Conservation (phyloP, 1,140 invertebrate species). For the Pseudomyrmex flavicornis region DNA sequence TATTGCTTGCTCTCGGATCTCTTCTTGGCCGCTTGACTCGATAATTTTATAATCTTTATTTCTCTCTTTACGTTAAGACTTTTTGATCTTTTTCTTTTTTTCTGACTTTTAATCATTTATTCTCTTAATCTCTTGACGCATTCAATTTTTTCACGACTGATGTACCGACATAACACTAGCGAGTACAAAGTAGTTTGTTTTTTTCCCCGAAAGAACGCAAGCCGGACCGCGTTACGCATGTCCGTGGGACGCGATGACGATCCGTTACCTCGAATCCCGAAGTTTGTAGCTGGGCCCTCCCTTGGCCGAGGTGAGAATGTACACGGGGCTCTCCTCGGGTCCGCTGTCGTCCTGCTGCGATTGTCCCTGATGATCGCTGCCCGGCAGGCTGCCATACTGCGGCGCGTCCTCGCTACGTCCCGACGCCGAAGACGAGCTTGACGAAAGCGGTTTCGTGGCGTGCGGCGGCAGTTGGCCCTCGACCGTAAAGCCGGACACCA, state of each 20-base stretch:
- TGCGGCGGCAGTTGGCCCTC: conserved; percentile 76
- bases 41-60: too few relatives aligned
- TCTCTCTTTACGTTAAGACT: too few relatives aligned
- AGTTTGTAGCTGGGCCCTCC: conserved; percentile 84
- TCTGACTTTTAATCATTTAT: too few relatives aligned
- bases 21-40: too few relatives aligned
- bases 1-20: too few relatives aligned
- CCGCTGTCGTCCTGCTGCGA: conserved; percentile 84
- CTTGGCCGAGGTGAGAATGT: conserved; percentile 84
- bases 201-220: too few relatives aligned
- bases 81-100: too few relatives aligned
- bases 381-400: conserved; percentile 80
- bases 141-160: not conserved
- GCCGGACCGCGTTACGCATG: too few relatives aligned
- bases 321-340: conserved; percentile 83
- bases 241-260: too few relatives aligned
- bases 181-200: not conserved
- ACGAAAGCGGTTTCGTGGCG: conserved; percentile 79
- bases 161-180: not conserved
- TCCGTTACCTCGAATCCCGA: conserved; percentile 81
- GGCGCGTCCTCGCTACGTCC: conserved; percentile 82
- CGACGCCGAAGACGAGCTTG: conserved; percentile 83
- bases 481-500: conserved; percentile 79
- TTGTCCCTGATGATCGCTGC: conserved; percentile 82
- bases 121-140: too few relatives aligned